phyloP scores from a whole-genome alignment of 2,888 invertebrate species.

The Scrobipalpa atriplicella region DNA sequence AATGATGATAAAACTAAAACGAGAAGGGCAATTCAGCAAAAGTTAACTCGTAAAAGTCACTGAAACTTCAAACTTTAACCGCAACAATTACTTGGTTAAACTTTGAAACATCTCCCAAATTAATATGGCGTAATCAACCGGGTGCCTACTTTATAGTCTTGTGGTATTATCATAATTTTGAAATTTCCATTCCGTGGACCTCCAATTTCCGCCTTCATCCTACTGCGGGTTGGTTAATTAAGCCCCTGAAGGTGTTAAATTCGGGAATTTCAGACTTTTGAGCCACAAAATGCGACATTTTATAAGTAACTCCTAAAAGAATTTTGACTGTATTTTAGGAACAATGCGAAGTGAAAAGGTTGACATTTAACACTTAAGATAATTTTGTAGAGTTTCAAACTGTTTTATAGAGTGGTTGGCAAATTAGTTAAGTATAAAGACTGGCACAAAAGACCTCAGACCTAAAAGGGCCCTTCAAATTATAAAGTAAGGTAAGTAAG shows the following conservation, averaged over 20 bases:
- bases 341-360: neutral
- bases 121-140: conserved; percentile 23
- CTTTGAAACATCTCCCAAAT: conserved; percentile 18
- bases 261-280: conserved; percentile 13
- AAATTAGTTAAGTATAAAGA: neutral
- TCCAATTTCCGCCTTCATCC: conserved; percentile 25
- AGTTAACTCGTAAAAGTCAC: neutral
- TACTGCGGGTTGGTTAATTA: conserved; percentile 33
- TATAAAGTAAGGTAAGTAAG: neutral
- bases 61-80: conserved; percentile 5
- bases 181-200: conserved; percentile 28
- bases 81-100: conserved; percentile 13
- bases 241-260: conserved; percentile 17
- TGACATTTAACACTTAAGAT: neutral
- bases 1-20: too few species aligned
- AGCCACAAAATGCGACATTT: conserved; percentile 7
- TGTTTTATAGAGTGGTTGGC: neutral
- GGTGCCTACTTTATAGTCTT: conserved; percentile 10
- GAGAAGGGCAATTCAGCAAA: neutral
- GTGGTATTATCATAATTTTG: conserved; percentile 31
- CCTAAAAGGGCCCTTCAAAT: neutral
- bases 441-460: neutral
- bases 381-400: neutral
- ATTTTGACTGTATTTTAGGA: neutral
- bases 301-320: conserved; percentile 7